Conservation (phyloP, 1,140 invertebrate genomes). For the Aricia agestis region DNA sequence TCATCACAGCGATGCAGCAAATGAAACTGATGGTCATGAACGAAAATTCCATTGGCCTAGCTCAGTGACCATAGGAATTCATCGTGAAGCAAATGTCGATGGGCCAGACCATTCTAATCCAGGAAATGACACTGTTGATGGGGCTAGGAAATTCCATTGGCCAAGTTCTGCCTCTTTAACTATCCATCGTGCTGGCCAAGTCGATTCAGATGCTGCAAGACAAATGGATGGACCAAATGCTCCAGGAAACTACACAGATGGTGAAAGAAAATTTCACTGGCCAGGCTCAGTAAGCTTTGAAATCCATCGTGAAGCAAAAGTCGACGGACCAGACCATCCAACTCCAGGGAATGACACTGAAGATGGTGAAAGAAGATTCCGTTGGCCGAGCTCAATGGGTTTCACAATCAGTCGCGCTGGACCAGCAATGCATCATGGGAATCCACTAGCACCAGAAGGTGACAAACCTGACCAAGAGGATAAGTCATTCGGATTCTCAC, state of each 20-base stretch:
- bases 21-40: neutral
- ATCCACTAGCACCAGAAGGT: neutral
- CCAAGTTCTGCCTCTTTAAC: neutral
- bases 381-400: neutral
- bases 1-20: neutral
- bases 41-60: neutral
- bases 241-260: neutral
- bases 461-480: neutral
- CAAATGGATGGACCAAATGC: neutral
- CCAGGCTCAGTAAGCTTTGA: neutral
- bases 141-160: neutral
- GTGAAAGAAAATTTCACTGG: neutral
- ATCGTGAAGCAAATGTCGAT: neutral
- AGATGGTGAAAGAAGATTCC: constrained; percentile 3
- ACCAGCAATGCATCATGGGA: neutral
- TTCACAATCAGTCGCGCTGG: neutral
- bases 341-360: neutral
- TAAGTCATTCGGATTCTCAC: neutral
- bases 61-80: neutral
- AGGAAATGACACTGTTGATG: neutral
- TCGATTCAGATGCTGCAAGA: too few relatives aligned
- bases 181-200: neutral
- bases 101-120: neutral
- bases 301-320: neutral
- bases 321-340: neutral